phyloP scores from a whole-genome alignment of 1,140 invertebrate species.

The silkworm (Bombyx mori) region ASM3026992v2 NC_085110.1:6599001-6599500 shows the following conservation, averaged over 20 bases:
- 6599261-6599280: slow-evolving; percentile 82
- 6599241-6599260: slow-evolving; percentile 82
- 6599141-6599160: too few relatives aligned
- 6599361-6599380: slow-evolving; percentile 36
- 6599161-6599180: too few relatives aligned
- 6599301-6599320: slow-evolving; percentile 76
- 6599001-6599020: too few relatives aligned
- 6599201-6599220: not conserved
- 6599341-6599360: slow-evolving; percentile 46
- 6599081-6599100: too few relatives aligned
- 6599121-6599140: too few relatives aligned
- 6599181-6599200: not conserved
- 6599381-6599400: not conserved
- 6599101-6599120: too few relatives aligned
- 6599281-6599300: slow-evolving; percentile 90
- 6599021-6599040: too few relatives aligned
- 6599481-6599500: too few relatives aligned
- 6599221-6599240: slow-evolving; percentile 75
- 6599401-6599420: slow-evolving; percentile 31
- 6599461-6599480: too few relatives aligned
- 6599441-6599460: not conserved
- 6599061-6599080: too few relatives aligned
- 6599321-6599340: slow-evolving; percentile 44
- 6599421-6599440: slow-evolving; percentile 52
- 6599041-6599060: too few relatives aligned